phyloP scores from a whole-genome alignment of 1,140 invertebrate genomes.

The Solenopsis fugax region DNA sequence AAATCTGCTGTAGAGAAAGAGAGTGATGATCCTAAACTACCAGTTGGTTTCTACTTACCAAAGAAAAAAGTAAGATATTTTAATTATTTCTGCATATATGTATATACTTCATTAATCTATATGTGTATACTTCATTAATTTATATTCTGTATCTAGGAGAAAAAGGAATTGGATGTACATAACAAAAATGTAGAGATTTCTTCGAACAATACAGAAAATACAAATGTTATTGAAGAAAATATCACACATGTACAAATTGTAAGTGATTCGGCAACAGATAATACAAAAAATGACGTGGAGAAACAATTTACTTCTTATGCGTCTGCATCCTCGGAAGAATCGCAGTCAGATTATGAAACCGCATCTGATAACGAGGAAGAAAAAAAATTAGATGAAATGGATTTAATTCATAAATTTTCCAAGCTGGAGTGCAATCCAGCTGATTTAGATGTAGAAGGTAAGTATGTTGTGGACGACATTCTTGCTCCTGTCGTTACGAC shows the following conservation, averaged over 20 bases:
- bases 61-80: slow-evolving; percentile 79
- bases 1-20: slow-evolving; percentile 84
- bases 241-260: background rate
- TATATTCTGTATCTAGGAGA: slow-evolving; percentile 32
- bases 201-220: background rate
- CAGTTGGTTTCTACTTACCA: slow-evolving; percentile 88
- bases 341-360: slow-evolving; percentile 79
- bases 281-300: slow-evolving; percentile 49
- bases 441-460: slow-evolving; percentile 77
- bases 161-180: background rate
- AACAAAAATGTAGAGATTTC: background rate
- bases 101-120: slow-evolving; percentile 1
- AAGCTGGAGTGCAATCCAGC: slow-evolving; percentile 80
- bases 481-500: slow-evolving; percentile 74
- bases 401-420: slow-evolving; percentile 83
- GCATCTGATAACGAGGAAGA: slow-evolving; percentile 71
- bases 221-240: slow-evolving; percentile 12
- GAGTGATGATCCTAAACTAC: slow-evolving; percentile 76
- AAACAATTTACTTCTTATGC: slow-evolving; percentile 56
- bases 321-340: slow-evolving; percentile 64
- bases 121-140: slow-evolving; percentile 5
- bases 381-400: slow-evolving; percentile 58
- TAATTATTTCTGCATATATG: background rate
- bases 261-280: background rate
- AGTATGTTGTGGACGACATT: slow-evolving; percentile 82